Evolutionary conservation across 2,888 invertebrate species (phyloP), one percentile per base, ranked within the genome.

Genomic region (Eremobia ochroleuca): DNA sequence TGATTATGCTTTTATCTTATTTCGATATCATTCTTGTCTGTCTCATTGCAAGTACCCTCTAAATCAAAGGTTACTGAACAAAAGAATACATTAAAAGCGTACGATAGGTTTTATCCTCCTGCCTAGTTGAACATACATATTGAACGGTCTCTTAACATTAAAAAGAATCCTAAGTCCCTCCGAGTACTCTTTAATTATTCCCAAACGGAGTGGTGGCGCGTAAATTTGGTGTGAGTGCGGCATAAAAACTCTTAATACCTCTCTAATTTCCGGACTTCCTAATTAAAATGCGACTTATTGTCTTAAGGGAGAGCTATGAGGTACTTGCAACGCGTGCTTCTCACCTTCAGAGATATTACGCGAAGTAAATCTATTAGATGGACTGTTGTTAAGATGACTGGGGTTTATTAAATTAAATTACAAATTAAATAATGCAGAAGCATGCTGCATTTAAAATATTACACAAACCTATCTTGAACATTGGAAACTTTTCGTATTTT

Each of bases 271-370:
- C 72, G 65, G 74, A 67, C 58, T 82, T 78, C n/a, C 71, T 76
- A 86, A 85, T 86, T 74, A 76, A 85, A 84, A 85, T 69, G 52
- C 69, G 76, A 43, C 58, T 69, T 65, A 68, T 58, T 43, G 71
- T 77, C 70, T 72, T 49, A 62, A 43, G 59, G 40, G 74, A 37
- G 31, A 15, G 31, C 65, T 55, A 21, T 76, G 61, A 74, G 67
- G 70, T 64, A 83, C 67, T 77, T 73, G 28, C 49, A 72, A 67
- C 37, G 55, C 58, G 73, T 49, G 43, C 11, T 55, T 43, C 31
- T 61, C 52, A 43, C 61, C 21, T 72, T 49, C 5, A 21, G 18
- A 46, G 4, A 46, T 65, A 58, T 31, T 61, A 31, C 2, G 15
- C 2, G 8, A 21, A 58, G 15, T 80, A 55, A 62, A 80, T 80